Base-by-base conservation (phyloP, 1,140 invertebrate species). In the Caerostris darwini region DNA sequence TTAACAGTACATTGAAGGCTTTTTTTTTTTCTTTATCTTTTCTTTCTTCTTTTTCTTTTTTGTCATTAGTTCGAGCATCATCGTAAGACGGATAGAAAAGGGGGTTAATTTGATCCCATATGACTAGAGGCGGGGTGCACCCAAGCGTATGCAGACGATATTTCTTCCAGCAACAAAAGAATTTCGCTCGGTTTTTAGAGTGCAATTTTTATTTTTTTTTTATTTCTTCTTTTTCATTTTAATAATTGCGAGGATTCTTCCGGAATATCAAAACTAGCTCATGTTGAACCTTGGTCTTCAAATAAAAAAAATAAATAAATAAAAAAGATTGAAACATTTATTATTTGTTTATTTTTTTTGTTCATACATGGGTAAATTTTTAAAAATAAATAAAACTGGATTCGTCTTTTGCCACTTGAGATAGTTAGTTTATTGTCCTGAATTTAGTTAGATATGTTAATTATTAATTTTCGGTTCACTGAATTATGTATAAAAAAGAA, bases 181-280 rank as follows among this genome's bases (percentile, higher is more conserved):
- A 50, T 77, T 34, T 77, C 71, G 50, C 53, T 50, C 71, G 3
- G 71, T 77, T 77, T 77, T 77, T 77, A 77, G 71, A 77, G 53
- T 34, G 34, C 7, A 53, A 53, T 53, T 34, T 34, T 34, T 34
- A 1, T 34, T 34, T 34, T 34, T 34, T 34, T 34, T 2, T 34
- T n/a, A n/a, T n/a, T n/a, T n/a, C n/a, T n/a, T 77, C 69, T 77
- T 77, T 71, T 77, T 67, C 61, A 67, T 67, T 67, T 77, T 12
- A 34, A 77, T 77, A 77, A 77, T 77, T 77, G 34, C 53, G 71
- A 10, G 50, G 71, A 53, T 12, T 12, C 10, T 77, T 77, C 71
- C 34, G 3, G 71, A 50, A 17, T 50, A 77, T 12, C 6, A 50
- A 77, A 4, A 8, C 61, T 12, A n/a, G 71, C 71, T 77, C 34